Base-by-base conservation (phyloP, 2,888 invertebrate genomes). In the Cryptosula pallasiana region DNA sequence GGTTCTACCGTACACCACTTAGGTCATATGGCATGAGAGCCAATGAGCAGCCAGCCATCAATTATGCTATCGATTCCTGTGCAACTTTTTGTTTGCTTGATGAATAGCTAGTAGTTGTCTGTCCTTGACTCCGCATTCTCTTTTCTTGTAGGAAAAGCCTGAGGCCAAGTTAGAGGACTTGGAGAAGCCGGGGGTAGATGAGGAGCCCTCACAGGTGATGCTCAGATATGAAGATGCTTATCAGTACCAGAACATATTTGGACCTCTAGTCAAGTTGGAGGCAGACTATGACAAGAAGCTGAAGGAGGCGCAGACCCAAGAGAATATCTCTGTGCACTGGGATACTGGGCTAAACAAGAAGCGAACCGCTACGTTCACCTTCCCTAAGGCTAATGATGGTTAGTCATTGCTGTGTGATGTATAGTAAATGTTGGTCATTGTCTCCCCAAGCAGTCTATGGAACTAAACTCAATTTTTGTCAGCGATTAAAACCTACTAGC, bases 291-390 rank as follows among this genome's bases (percentile, higher is more conserved):
- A 99, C 85, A 95, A 95, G 83, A 91, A 94, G 75, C 87, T 97
- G 72, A 99, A 99, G 83, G 99, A 99, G 85, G 94, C 95, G 0
- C 97, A 98, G 84, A 97, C 96, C 0, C 97, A 98, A 84, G 96
- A 97, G 79, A 96, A 96, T 78, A 95, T 99, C 74, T 94, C 95
- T 81, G 97, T 99, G 0, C 91, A 98, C 71, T 99, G 99, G 99
- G 98, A 99, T 81, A 92, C 96, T 13, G 98, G 98, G 0, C 88
- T 99, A 32, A 99, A 99, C 83, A 98, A 98, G 86, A 97, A 98
- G 83, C 93, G 93, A 0, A 95, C 96, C 72, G 98, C 98, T 0
- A 98, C 95, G 84, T 99, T 99, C 83, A 94, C 94, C 71, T 88
- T 99, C 71, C 95, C 97, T 1, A 97, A 97, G 87, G 95, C 97